Conservation (phyloP, 2,888 invertebrate genomes). For the Lissonota sp. region DNA sequence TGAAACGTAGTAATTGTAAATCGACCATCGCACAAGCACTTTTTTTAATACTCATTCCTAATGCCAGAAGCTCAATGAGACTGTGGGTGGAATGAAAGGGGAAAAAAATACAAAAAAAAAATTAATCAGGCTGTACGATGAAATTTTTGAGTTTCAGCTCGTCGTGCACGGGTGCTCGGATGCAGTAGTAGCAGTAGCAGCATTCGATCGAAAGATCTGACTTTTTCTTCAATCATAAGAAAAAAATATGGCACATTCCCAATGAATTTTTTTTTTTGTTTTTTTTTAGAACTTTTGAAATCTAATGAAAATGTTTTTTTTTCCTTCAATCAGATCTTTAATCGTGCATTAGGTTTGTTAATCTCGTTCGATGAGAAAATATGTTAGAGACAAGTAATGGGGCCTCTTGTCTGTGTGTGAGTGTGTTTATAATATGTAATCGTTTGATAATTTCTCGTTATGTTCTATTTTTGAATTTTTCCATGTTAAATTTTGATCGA, state of each 20-base stretch:
- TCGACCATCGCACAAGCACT: no score
- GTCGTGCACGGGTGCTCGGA: constrained; percentile 62
- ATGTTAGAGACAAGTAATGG: constrained; percentile 35
- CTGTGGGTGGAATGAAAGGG: no score
- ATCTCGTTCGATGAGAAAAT: constrained; percentile 62
- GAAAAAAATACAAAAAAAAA: neutral
- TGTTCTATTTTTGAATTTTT: constrained; percentile 10
- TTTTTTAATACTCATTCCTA: no score
- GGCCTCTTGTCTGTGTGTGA: constrained; percentile 34
- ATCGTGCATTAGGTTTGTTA: constrained; percentile 51
- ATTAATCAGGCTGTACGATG: constrained; percentile 32
- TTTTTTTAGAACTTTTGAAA: no score
- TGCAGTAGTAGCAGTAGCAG: constrained; percentile 64
- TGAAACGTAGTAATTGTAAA: no score
- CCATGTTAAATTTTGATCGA: constrained; percentile 24
- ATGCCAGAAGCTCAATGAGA: no score
- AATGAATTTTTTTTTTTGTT: no score
- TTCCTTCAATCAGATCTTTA: constrained; percentile 37
- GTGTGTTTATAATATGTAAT: constrained; percentile 24
- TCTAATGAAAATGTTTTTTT: neutral
- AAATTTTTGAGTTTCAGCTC: constrained; percentile 48
- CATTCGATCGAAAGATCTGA: constrained; percentile 45
- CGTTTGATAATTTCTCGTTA: constrained; percentile 25
- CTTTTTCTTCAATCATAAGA: neutral
- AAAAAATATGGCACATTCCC: neutral